phyloP scores from a whole-genome alignment of 1,140 invertebrate species.

The Armadillidium nasatum region DNA sequence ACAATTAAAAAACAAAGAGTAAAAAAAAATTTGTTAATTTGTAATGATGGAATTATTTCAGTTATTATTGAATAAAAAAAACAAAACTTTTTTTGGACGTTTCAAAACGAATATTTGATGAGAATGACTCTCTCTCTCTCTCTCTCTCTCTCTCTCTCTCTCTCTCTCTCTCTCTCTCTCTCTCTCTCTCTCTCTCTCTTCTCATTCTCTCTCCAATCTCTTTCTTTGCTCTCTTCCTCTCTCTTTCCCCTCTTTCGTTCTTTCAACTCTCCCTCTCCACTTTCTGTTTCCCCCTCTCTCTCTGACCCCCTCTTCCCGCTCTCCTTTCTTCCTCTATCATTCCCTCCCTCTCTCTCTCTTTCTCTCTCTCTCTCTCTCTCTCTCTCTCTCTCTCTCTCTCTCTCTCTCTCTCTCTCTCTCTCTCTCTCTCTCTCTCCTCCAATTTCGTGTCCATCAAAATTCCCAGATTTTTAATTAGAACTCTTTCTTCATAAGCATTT shows the following conservation, averaged over 20 bases:
- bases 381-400: constrained; percentile 10
- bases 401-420: constrained; percentile 11
- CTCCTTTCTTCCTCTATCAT: not conserved
- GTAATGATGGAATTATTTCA: no score
- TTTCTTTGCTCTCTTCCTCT: not conserved
- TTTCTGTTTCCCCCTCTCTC: not conserved
- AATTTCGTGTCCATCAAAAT: no score
- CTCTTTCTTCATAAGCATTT: no score
- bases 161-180: constrained; percentile 11
- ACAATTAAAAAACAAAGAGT: no score
- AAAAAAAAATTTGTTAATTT: no score
- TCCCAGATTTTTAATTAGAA: no score
- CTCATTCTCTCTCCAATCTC: no score
- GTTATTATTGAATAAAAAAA: no score
- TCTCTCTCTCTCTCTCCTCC: not conserved
- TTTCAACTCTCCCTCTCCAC: not conserved
- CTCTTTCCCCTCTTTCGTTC: no score
- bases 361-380: no score
- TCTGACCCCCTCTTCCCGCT: not conserved
- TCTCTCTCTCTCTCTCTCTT: constrained; percentile 11
- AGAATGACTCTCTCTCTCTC: not conserved
- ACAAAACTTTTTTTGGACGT: no score
- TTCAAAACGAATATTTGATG: no score
- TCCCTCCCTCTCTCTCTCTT: not conserved
- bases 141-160: constrained; percentile 11